phyloP scores from a whole-genome alignment of 2,113 vertebrate species.

The Clinocottus analis region DNA sequence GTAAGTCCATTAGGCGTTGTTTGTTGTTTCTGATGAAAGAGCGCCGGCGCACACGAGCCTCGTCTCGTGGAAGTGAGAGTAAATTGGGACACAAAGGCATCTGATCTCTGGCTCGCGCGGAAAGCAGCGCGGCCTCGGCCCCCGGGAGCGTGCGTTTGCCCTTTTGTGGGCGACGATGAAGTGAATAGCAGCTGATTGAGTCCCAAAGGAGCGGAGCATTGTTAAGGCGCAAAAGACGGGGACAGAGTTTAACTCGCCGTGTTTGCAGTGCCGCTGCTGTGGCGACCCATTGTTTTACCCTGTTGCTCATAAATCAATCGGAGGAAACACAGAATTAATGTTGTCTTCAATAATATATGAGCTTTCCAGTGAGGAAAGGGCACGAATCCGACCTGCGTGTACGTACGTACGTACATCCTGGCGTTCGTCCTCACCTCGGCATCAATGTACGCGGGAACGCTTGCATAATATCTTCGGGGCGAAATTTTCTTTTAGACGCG shows the following conservation, averaged over 20 bases:
- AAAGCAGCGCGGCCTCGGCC: neutral
- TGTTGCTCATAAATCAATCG: neutral
- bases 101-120: constrained; percentile 22
- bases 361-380: neutral
- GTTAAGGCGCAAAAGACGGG: neutral
- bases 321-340: neutral
- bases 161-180: constrained; percentile 15
- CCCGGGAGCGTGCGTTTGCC: neutral
- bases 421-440: too few relatives aligned
- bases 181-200: constrained; percentile 8
- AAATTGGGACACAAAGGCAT: constrained; percentile 57
- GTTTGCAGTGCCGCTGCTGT: neutral
- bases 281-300: neutral
- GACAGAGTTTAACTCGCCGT: constrained; percentile 1
- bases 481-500: neutral
- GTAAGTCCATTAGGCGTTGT: constrained; percentile 60
- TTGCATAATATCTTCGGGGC: neutral
- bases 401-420: neutral
- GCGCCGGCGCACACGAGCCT: constrained; percentile 27
- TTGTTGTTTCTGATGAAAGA: constrained; percentile 60
- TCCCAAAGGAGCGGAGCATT: neutral
- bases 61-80: constrained; percentile 49
- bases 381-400: neutral
- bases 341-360: neutral
- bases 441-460: constrained; percentile 8